A percentile compares a stretch with the other conserved stretches of the same genome.
Conservation (phyloP, 53 echinoderm and acorn worm genomes). For the Apostichopus leukothele region DNA sequence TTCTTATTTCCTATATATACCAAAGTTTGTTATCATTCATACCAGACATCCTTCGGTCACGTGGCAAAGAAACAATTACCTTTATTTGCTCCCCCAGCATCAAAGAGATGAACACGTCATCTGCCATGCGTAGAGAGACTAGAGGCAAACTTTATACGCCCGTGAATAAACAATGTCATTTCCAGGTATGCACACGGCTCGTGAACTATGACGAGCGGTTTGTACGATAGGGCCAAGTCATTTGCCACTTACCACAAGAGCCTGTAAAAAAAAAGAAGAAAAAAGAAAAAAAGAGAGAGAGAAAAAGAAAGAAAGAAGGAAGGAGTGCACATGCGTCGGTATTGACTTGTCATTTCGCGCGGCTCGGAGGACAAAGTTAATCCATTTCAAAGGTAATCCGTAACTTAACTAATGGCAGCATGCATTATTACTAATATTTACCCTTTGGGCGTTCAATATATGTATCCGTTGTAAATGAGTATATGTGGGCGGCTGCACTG, state of each 20-base stretch:
- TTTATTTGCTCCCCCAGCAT: not conserved
- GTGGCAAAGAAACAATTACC: constrained; percentile 2
- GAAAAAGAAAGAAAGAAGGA: no score
- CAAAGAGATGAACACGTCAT: not conserved
- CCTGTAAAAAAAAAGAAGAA: not conserved
- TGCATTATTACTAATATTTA: not conserved
- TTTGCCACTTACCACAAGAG: not conserved
- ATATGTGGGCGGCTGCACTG: not conserved
- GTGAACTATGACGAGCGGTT: not conserved
- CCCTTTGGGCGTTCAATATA: constrained; percentile 7
- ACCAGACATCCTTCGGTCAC: not conserved
- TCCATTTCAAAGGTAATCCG: not conserved
- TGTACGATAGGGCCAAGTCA: not conserved
- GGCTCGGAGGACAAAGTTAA: not conserved
- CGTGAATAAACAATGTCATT: not conserved
- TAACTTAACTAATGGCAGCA: constrained; percentile 14
- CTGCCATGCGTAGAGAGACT: constrained; percentile 1
- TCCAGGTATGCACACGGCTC: not conserved
- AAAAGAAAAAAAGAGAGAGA: no score
- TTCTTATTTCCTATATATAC: no score
- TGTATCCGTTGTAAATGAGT: constrained; percentile 35
- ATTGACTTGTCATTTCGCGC: not conserved
- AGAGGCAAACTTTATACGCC: not conserved
- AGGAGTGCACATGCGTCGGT: not conserved
- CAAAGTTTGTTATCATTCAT: not conserved